Evolutionary conservation across 2,797 vertebrate species (phyloP).

Genomic region (Botia kubotai): DNA sequence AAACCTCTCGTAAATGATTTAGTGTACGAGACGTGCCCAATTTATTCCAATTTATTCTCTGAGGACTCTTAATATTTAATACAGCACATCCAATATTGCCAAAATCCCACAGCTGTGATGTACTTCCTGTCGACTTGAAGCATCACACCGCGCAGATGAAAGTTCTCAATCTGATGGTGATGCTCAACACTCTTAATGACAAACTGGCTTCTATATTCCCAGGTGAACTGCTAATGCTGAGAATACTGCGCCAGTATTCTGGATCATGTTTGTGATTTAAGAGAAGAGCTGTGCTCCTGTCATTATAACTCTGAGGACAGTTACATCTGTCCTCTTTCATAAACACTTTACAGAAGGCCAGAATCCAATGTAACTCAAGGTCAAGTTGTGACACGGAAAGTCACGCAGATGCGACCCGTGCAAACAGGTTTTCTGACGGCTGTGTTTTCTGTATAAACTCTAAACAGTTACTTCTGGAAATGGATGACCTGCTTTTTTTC

Average conservation of each 20-base stretch:
- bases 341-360: background rate
- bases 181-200: conserved; percentile 10
- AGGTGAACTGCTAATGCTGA: background rate
- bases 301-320: conserved; percentile 13
- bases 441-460: background rate
- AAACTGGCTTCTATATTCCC: background rate
- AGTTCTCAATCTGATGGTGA: conserved; percentile 9
- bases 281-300: background rate
- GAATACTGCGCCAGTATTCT: background rate
- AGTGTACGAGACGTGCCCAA: conserved; percentile 54
- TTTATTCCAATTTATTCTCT: conserved; percentile 60
- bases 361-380: conserved; percentile 21
- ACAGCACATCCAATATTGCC: conserved; percentile 49
- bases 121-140: conserved; percentile 34
- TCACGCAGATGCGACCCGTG: background rate
- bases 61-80: conserved; percentile 61
- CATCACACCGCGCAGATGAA: conserved; percentile 8
- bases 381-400: conserved; percentile 17
- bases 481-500: background rate
- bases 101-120: conserved; percentile 22
- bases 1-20: conserved; percentile 57
- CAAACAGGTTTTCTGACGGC: conserved; percentile 8
- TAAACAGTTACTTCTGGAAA: conserved; percentile 8
- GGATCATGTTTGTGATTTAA: conserved; percentile 11
- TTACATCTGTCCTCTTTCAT: background rate